These are phyloP conservation scores for Kobus ellipsiprymnus DNA, from an alignment of 2,113 vertebrate species.

Conservation along the genomic window DNA sequence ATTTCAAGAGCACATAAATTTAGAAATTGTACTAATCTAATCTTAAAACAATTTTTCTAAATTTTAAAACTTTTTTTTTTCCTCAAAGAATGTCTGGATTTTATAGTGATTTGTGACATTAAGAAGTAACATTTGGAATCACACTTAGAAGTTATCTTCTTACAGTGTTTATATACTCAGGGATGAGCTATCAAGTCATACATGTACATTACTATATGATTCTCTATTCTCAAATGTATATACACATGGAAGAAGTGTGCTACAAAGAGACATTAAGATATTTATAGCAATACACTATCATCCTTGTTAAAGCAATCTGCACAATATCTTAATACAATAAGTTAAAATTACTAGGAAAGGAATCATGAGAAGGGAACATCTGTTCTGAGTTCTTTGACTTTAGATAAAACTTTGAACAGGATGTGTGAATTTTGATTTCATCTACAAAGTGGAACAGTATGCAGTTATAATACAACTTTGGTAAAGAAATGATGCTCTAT, in stretches of 20 bases:
- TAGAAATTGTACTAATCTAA: not conserved
- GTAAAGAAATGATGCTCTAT: not conserved
- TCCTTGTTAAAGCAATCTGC: not conserved
- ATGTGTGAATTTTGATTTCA: not conserved
- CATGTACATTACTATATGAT: not conserved
- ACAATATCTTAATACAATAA: not conserved
- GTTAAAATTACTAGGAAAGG: not conserved
- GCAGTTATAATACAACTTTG: not conserved
- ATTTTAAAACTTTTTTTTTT: not conserved
- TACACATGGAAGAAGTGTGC: not conserved
- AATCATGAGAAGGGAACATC: not conserved
- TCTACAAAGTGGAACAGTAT: not conserved
- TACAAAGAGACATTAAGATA: not conserved
- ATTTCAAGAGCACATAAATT: not conserved
- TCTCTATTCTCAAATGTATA: not conserved
- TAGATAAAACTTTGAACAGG: not conserved
- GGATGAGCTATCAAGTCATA: not conserved
- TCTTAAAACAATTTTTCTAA: not conserved
- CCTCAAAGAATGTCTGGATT: not conserved
- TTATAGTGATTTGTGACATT: not conserved
- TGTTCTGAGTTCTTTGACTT: not conserved
- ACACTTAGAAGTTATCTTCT: not conserved
- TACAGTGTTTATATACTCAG: not conserved
- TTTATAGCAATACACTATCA: not conserved
- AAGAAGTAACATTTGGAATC: not conserved